Evolutionary conservation across 2,797 vertebrate species (phyloP), one percentile per base, ranked within the genome.

Genomic region (Acipenser ruthenus): DNA sequence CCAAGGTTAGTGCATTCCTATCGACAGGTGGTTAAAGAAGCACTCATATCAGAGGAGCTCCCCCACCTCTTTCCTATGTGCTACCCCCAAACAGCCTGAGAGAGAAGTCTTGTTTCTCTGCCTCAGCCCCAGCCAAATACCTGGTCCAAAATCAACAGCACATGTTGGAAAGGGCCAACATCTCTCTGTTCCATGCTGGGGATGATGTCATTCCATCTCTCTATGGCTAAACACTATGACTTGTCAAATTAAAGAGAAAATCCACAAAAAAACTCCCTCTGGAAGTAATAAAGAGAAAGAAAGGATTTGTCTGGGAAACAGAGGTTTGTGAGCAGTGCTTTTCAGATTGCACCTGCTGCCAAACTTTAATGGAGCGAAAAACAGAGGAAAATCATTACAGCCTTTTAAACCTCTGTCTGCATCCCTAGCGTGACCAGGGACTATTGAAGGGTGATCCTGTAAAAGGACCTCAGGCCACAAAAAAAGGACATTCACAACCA

Each of bases 141-240:
- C 79, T 78, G 73, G 70, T 72, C 74, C 74, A 80, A 79, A 69
- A 77, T 75, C 73, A 79, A 77, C 74, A 77, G 70, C 71, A 70
- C 72, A 73, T 77, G 74, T 74, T 72, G 71, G 73, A 74, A 71
- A 69, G 66, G 70, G 58, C 66, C 60, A 70, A 65, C 56, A 48
- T 65, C 62, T 15, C 65, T 18, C 47, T 8, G 66, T 65, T 71
- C 64, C 74, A 64, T 52, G 68, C 71, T 66, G 69, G 62, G 69
- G 65, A 74, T 75, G 72, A 74, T 70, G 76, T 78, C 75, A 77
- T 71, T 52, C 71, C 67, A 65, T 71, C 67, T 67, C 56, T 63
- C 72, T 68, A 70, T 62, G 68, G 63, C 66, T 69, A 64, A 68
- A 64, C 72, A 68, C 60, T 50, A 67, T 60, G 65, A 72, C 67